phyloP scores from a whole-genome alignment of 2,797 vertebrate genomes.

The Intellagama lesueurii region DNA sequence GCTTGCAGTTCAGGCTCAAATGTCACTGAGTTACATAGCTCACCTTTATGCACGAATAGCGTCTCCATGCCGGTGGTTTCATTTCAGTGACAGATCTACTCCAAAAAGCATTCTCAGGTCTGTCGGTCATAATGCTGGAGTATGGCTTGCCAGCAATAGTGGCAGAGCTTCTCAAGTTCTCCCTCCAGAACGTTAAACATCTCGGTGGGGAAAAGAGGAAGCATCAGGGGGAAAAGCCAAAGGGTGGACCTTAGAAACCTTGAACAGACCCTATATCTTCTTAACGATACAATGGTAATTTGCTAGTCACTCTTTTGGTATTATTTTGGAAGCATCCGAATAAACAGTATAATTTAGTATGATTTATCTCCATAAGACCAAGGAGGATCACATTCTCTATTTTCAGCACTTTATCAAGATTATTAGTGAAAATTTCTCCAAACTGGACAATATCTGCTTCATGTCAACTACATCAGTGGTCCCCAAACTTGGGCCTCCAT shows the following conservation, averaged over 20 bases:
- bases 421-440: neutral
- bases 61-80: slow-evolving; percentile 51
- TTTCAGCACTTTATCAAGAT: too few species aligned
- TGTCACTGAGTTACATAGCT: slow-evolving; percentile 45
- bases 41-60: slow-evolving; percentile 43
- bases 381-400: neutral
- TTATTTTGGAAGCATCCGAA: neutral
- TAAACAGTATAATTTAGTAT: too few species aligned
- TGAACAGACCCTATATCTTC: too few species aligned
- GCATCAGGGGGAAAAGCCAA: neutral
- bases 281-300: neutral
- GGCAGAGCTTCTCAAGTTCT: slow-evolving; percentile 17
- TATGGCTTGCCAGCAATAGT: too few species aligned
- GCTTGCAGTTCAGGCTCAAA: slow-evolving; percentile 45
- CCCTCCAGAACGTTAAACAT: slow-evolving; percentile 20
- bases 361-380: neutral
- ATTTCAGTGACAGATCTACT: slow-evolving; percentile 38
- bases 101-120: slow-evolving; percentile 40
- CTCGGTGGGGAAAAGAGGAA: slow-evolving; percentile 37
- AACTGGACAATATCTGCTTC: neutral
- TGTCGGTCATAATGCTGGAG: slow-evolving; percentile 46
- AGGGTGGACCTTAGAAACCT: neutral
- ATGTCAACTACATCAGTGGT: too few species aligned
- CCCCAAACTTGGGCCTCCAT: too few species aligned
- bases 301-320: neutral